Base-by-base conservation (phyloP, 2,113 vertebrate species). In the Emberiza fucata region DNA sequence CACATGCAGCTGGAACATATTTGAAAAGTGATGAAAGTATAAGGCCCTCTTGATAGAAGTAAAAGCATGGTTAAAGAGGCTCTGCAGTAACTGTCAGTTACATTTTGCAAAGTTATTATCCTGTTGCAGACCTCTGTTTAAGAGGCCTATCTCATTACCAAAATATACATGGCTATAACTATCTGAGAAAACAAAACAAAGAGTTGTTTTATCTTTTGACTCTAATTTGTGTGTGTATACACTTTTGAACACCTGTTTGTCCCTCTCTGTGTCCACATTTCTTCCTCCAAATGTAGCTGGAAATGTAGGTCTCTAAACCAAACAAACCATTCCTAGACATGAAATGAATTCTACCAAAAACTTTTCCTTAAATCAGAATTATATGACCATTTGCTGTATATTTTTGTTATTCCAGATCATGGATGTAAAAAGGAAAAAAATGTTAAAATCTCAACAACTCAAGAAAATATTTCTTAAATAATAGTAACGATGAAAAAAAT, bases 61-160 rank as follows among this genome's bases (percentile, higher is more conserved):
- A 93, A 96, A 97, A 93, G 20, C 60, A 47, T 93, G 87, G 96
- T 94, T 96, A 94, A 97, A 93, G 81, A 96, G n/a, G 51, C 87
- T 94, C 73, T 86, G 61, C 75, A 50, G 56, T 86, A 94, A 95
- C 79, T 91, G 80, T 86, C 92, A 97, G 86, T 92, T 92, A 95
- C 18, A 21, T 94, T 97, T 96, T 96, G 65, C 71, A 54, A 96
- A 93, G 66, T 77, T 85, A 95, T 93, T 96, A 95, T 92, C 47
- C 21, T 35, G 35, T 81, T 94, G 77, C 44, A 97, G 85, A 83
- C 68, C 78, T 95, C 47, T 97, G n/a, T 88, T 77, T 95, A 90
- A 96, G 45, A 86, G 29, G 19, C 40, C 50, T 92, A 80, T 88
- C 22, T 73, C 11, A 7, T 33, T 45, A 84, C 24, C 61, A 71